phyloP scores from a whole-genome alignment of 53 echinoderm and acorn worm species.

The Paracentrotus lividus region DNA sequence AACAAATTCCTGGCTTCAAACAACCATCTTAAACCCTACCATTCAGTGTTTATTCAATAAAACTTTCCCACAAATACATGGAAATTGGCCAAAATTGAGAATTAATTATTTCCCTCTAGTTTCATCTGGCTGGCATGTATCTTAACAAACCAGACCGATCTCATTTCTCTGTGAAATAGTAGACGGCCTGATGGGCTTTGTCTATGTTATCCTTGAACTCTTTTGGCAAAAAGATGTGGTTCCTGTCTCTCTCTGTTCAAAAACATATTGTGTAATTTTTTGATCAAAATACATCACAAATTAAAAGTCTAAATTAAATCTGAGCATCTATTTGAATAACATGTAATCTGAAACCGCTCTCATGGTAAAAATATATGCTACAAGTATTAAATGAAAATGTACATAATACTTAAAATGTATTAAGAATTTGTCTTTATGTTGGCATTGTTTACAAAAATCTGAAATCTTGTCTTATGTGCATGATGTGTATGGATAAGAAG shows the following conservation, averaged over 20 bases:
- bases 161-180: not conserved
- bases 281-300: conserved; percentile 25
- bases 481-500: too few relatives aligned
- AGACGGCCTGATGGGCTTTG: not conserved
- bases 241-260: conserved; percentile 1
- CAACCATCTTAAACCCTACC: not conserved
- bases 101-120: conserved; percentile 10
- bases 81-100: not conserved
- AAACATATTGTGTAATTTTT: conserved; percentile 30
- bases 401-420: too few relatives aligned
- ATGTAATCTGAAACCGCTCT: not conserved
- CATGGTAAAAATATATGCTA: conserved; percentile 3
- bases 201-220: not conserved
- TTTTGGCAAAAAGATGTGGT: not conserved
- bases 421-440: too few relatives aligned
- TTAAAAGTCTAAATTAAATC: not conserved
- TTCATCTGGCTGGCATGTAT: not conserved
- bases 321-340: not conserved
- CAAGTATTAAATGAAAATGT: not conserved
- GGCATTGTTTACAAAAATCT: too few relatives aligned
- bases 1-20: not conserved
- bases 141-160: not conserved
- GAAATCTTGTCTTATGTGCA: too few relatives aligned
- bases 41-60: not conserved
- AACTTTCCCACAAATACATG: not conserved